Base-by-base conservation (phyloP, 2,113 vertebrate species). In the Ctenomys sociabilis region DNA sequence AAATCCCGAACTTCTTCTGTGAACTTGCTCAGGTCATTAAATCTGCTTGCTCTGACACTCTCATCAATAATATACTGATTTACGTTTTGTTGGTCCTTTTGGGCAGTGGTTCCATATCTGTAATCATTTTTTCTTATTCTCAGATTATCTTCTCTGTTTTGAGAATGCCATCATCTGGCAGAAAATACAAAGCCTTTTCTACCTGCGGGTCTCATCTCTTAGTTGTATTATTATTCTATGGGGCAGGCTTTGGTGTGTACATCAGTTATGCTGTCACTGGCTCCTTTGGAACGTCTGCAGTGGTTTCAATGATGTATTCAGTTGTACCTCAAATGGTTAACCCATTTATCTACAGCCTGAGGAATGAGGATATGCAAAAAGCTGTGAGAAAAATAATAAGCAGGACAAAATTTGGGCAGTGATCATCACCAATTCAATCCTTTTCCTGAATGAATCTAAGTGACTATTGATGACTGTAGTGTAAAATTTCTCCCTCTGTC, bases 271-370 rank as follows among this genome's bases (percentile, higher is more conserved):
- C 89, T 8, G 6, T 92, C 10, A 87, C 77, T 19, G 35, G 45
- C 16, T 95, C 96, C 52, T 40, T 78, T 61, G 77, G 40, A 52
- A 87, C 24, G 6, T 86, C n/a, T 3, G 66, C 93, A 1, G 85
- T 94, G n/a, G 86, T 57, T 77, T 95, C 78, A 0, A 3, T 91
- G n/a, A 80, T 96, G 63, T 95, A 95, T 57, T 43, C 40, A 19
- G 45, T 95, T 28, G 82, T 94, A 13, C 72, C 72, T 73, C 72
- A 73, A 73, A 91, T 95, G 97, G 28, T 73, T 68, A 97, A 96
- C 64, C 90, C 95, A 3, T 86, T 95, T 22, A 92, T 97, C 59
- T 95, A 97, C 21, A 96, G 95, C 14, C 5, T 97, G n/a, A 85
- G 83, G 45, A 96, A 91, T 35, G 96, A 14, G 21, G 90, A 95